These are phyloP conservation scores for Emydocephalus ijimae DNA, from an alignment of 2,113 vertebrate species.

Conservation along the genomic window DNA sequence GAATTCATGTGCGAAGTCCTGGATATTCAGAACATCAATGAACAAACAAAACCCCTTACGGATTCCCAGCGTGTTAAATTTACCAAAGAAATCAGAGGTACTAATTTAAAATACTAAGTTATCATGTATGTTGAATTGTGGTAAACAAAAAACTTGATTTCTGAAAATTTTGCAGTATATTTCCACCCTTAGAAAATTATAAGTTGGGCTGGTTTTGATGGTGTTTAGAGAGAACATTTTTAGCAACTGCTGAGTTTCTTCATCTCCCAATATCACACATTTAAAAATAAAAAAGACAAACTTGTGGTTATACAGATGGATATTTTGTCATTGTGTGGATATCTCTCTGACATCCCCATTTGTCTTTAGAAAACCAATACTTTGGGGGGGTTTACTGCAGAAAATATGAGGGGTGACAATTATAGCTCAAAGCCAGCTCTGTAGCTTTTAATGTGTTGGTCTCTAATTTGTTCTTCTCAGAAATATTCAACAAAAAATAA, in stretches of 20 bases:
- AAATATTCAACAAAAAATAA: not conserved
- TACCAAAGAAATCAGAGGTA: slow-evolving; percentile 99
- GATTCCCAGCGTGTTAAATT: slow-evolving; percentile 99
- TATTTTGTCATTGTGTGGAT: not conserved
- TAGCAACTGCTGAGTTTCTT: not conserved
- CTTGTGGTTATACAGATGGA: not conserved
- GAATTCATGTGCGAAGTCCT: slow-evolving; percentile 99
- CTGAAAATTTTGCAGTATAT: not conserved
- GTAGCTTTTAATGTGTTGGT: not conserved
- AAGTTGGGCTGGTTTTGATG: not conserved
- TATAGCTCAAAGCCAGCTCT: not conserved
- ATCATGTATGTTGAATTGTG: not conserved
- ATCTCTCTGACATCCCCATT: not conserved
- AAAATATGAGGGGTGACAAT: not conserved
- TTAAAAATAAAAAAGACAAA: not conserved
- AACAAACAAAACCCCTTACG: slow-evolving; percentile 96
- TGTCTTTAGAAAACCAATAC: not conserved
- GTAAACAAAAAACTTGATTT: not conserved
- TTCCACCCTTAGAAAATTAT: not conserved
- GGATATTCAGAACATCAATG: slow-evolving; percentile 98
- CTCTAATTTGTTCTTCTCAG: not conserved
- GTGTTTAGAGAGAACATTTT: not conserved
- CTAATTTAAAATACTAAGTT: slow-evolving; percentile 23
- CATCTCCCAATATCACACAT: not conserved
- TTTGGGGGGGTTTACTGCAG: not conserved